Evolutionary conservation across 2,797 vertebrate species (phyloP).

Genomic region (Lepus townsendii): DNA sequence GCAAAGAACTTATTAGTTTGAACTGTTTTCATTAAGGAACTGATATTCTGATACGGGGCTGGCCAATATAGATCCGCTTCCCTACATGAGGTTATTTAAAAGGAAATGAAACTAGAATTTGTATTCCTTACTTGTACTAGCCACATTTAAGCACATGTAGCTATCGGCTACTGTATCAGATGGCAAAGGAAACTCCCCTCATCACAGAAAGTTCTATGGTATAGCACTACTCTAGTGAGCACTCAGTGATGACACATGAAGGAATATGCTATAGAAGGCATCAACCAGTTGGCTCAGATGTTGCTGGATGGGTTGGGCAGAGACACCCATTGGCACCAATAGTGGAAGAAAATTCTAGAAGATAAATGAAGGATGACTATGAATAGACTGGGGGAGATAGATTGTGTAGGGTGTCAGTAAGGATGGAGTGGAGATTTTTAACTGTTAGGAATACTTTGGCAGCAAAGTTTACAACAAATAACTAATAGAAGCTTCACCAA

Average conservation of each 20-base stretch:
- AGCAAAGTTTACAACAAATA: not conserved
- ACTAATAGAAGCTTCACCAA: not conserved
- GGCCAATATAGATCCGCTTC: not conserved
- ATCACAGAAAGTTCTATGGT: not conserved
- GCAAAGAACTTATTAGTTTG: not conserved
- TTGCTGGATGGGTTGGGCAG: not conserved
- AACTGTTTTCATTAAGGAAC: slow-evolving; percentile 23
- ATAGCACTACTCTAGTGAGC: not conserved
- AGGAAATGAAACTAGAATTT: slow-evolving; percentile 5
- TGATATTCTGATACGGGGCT: not conserved
- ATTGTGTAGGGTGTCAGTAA: not conserved
- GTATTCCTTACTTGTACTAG: not conserved
- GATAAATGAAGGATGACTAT: not conserved
- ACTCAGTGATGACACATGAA: not conserved
- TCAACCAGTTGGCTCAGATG: not conserved
- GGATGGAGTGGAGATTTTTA: not conserved
- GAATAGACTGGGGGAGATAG: not conserved
- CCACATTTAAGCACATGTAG: not conserved
- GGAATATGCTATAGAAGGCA: not conserved
- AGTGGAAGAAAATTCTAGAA: not conserved
- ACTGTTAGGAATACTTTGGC: not conserved
- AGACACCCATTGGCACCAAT: rapidly evolving
- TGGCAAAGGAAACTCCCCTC: not conserved
- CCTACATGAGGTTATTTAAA: not conserved
- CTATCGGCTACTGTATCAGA: not conserved